Conservation (phyloP, 2,888 invertebrate genomes). For the Phyllotreta striolata region DNA sequence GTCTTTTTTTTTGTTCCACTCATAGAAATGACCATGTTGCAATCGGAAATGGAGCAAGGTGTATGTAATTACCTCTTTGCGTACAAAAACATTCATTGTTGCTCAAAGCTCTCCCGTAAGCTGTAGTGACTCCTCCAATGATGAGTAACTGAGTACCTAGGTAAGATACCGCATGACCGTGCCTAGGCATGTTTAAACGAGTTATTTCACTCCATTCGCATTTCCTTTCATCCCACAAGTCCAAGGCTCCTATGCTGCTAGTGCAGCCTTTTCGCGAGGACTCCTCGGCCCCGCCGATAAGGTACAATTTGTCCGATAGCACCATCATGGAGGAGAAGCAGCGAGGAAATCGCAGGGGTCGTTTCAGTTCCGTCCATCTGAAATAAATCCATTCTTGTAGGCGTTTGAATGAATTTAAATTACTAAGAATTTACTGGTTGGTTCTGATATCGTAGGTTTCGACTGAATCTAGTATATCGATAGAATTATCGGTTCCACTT, state of each 20-base stretch:
- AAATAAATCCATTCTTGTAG: conserved; percentile 30
- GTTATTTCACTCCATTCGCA: conserved; percentile 68
- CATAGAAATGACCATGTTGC: too few relatives aligned
- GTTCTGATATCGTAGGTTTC: conserved; percentile 71
- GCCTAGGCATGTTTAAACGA: conserved; percentile 71
- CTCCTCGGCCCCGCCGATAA: conserved; percentile 74
- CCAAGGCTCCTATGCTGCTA: conserved; percentile 68
- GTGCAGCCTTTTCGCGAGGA: conserved; percentile 54
- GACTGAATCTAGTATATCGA: conserved; percentile 67
- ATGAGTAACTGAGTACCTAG: conserved; percentile 72
- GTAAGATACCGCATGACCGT: conserved; percentile 71
- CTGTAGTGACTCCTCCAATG: conserved; percentile 72
- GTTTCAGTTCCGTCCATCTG: conserved; percentile 68
- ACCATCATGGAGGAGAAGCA: conserved; percentile 65
- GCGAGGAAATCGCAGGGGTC: conserved; percentile 63
- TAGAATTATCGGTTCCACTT: conserved; percentile 65
- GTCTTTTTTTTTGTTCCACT: too few relatives aligned
- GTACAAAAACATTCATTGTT: conserved; percentile 74
- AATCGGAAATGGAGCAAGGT: too few relatives aligned
- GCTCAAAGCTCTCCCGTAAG: conserved; percentile 70
- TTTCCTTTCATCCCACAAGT: conserved; percentile 67
- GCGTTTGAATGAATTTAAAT: too few relatives aligned
- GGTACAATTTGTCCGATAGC: conserved; percentile 68
- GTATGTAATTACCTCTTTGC: conserved; percentile 63
- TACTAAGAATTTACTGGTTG: conserved; percentile 63